These are phyloP conservation scores for Hafferia zeledoni DNA, from an alignment of 2,797 vertebrate genomes.

Conservation along the genomic window DNA sequence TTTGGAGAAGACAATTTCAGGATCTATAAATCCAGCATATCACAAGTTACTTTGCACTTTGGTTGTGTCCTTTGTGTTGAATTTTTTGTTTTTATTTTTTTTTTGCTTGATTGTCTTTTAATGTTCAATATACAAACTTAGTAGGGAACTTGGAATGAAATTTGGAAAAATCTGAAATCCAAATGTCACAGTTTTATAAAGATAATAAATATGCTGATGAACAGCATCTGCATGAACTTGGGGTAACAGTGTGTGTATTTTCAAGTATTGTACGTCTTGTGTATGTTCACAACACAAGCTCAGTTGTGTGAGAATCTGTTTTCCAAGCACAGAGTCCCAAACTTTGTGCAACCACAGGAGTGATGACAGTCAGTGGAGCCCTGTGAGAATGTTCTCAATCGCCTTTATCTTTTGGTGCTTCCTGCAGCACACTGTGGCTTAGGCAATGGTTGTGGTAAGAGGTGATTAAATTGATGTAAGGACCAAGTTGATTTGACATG, in stretches of 20 bases:
- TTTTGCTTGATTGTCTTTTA: background rate
- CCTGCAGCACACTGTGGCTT: background rate
- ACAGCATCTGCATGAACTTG: constrained; percentile 18
- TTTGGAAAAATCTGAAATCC: constrained; percentile 26
- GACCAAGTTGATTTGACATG: constrained; percentile 45
- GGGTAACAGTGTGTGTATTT: background rate
- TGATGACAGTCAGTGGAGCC: background rate
- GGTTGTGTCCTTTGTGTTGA: background rate
- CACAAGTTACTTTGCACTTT: background rate
- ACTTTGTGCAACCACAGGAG: background rate
- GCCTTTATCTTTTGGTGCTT: constrained; percentile 14
- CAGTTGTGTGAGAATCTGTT: background rate
- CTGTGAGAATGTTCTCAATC: background rate
- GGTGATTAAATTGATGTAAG: constrained; percentile 45
- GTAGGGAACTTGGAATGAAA: background rate
- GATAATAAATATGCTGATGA: constrained; percentile 12
- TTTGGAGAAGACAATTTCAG: background rate
- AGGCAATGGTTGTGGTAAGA: constrained; percentile 20
- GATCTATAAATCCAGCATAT: background rate
- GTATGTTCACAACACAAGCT: background rate
- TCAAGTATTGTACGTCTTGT: background rate
- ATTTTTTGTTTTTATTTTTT: background rate
- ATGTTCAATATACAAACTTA: background rate
- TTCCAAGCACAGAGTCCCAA: background rate
- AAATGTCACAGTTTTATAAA: background rate